A percentile compares a stretch with the other conserved stretches of the same genome.
These are phyloP conservation scores for Esox lucius DNA, from an alignment of 2,797 vertebrate genomes.

Conservation along the genomic window DNA sequence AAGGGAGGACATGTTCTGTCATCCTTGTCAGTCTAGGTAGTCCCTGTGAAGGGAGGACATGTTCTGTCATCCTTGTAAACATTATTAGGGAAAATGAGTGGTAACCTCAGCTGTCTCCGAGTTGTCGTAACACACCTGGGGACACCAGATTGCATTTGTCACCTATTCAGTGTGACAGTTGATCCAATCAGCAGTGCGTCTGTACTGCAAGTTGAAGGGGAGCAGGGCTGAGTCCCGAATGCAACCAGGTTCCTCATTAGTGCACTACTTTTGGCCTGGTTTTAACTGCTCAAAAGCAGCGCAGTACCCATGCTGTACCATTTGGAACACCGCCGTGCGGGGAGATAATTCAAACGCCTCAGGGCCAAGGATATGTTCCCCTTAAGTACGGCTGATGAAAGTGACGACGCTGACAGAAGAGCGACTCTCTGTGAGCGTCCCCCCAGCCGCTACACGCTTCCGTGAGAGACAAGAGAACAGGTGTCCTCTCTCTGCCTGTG, in stretches of 20 bases:
- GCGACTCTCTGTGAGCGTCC: slow-evolving; percentile 35
- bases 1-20: too few species aligned
- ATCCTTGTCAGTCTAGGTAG: too few species aligned
- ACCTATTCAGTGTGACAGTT: slow-evolving; percentile 56
- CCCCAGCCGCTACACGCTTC: slow-evolving; percentile 6
- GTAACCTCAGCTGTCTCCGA: slow-evolving; percentile 40
- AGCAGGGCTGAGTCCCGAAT: neutral
- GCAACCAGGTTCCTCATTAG: neutral
- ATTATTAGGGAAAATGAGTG: slow-evolving; percentile 44
- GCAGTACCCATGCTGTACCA: neutral
- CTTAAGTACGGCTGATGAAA: slow-evolving; percentile 70
- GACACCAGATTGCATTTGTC: slow-evolving; percentile 62
- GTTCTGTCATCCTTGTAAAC: slow-evolving; percentile 26
- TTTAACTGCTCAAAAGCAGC: neutral
- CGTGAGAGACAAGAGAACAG: slow-evolving; percentile 33
- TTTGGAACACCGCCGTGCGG: slow-evolving; percentile 20
- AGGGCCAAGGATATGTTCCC: slow-evolving; percentile 73
- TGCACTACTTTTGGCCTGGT: neutral
- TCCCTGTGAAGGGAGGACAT: too few species aligned
- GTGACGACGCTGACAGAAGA: slow-evolving; percentile 62
- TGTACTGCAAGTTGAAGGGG: slow-evolving; percentile 41
- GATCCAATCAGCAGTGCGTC: slow-evolving; percentile 61
- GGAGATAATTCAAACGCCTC: slow-evolving; percentile 69
- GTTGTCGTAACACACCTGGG: slow-evolving; percentile 56
- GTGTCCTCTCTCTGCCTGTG: slow-evolving; percentile 19